phyloP scores from a whole-genome alignment of 2,888 invertebrate genomes.

The Tachina grossa region DNA sequence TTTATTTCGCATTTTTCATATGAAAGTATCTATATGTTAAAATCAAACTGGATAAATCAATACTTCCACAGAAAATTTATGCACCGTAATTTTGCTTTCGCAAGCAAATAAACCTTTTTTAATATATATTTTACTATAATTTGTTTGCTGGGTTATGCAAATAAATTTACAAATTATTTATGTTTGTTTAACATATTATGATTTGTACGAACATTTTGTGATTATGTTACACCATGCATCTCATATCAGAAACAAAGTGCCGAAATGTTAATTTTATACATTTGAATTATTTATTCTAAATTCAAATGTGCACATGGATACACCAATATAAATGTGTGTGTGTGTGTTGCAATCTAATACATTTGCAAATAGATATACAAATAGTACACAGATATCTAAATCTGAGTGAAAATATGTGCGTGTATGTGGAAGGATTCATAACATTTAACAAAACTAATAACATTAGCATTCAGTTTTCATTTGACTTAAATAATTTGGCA shows the following conservation, averaged over 20 bases:
- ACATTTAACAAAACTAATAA: constrained; percentile 34
- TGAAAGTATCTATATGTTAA: too few species aligned
- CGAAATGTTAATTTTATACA: constrained; percentile 63
- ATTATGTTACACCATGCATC: constrained; percentile 7
- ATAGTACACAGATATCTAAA: neutral
- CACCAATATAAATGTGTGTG: neutral
- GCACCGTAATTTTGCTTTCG: neutral
- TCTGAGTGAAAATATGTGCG: neutral
- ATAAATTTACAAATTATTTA: constrained; percentile 12
- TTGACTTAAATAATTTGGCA: constrained; percentile 47
- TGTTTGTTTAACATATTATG: neutral
- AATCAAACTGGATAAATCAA: too few species aligned
- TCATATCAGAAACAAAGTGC: constrained; percentile 43
- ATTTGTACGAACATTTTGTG: constrained; percentile 22
- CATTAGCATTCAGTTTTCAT: constrained; percentile 42
- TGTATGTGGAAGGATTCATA: neutral
- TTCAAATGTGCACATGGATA: constrained; percentile 16
- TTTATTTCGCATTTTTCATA: too few species aligned
- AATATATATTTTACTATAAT: neutral
- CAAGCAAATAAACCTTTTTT: neutral
- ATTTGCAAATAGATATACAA: constrained; percentile 3
- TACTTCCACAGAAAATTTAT: too few species aligned
- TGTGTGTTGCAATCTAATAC: neutral
- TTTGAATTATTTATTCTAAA: constrained; percentile 64
- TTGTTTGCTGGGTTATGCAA: neutral